phyloP scores from a whole-genome alignment of 2,113 vertebrate genomes.

The Centropus unirufus region DNA sequence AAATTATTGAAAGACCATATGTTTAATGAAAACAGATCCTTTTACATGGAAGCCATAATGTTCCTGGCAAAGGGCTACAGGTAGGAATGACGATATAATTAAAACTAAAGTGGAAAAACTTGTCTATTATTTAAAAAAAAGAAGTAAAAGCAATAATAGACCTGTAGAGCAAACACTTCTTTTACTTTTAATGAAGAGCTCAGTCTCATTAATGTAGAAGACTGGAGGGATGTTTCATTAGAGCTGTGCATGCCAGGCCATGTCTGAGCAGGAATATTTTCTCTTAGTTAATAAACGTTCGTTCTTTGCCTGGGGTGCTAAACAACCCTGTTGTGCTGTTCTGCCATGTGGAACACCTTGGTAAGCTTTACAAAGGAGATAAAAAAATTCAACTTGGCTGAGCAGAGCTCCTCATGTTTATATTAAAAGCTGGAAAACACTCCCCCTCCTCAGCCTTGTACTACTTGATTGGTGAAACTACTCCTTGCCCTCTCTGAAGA shows the following conservation, averaged over 20 bases:
- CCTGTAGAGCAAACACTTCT: not conserved
- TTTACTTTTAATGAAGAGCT: not conserved
- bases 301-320: slow-evolving; percentile 44
- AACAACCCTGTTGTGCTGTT: slow-evolving; percentile 49
- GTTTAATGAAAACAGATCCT: not conserved
- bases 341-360: not conserved
- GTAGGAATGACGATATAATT: not conserved
- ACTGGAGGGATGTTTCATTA: slow-evolving; percentile 14
- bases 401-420: not conserved
- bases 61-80: not conserved
- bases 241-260: slow-evolving; percentile 14
- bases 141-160: not conserved
- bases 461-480: not conserved
- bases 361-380: slow-evolving; percentile 1
- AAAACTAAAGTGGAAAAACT: not conserved
- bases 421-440: not conserved
- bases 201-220: not conserved
- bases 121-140: not conserved
- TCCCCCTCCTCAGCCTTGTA: not conserved
- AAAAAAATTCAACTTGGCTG: not conserved
- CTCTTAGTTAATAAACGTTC: slow-evolving; percentile 47
- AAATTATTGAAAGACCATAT: not conserved
- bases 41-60: not conserved
- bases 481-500: not conserved
- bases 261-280: slow-evolving; percentile 41